A percentile compares a stretch with the other conserved stretches of the same genome.
Evolutionary conservation across 2,797 vertebrate species (phyloP).

Genomic region (Crocidura indochinensis): DNA sequence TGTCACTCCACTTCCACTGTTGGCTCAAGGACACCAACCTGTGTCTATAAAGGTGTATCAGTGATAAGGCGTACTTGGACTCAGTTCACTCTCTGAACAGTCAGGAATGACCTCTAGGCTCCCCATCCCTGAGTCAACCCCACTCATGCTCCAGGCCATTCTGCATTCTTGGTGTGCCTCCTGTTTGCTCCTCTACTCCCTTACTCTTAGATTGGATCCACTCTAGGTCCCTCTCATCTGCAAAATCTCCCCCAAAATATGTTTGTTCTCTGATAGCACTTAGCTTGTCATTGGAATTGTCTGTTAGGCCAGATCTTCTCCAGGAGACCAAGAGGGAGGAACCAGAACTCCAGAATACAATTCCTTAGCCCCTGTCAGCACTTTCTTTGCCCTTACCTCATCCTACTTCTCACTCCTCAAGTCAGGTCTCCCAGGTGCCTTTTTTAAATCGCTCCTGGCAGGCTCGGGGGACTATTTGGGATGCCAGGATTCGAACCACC

Average conservation of each 20-base stretch:
- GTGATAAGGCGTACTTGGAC: not conserved
- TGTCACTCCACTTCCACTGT: not conserved
- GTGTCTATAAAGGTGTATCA: not conserved
- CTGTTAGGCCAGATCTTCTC: not conserved
- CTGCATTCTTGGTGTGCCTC: not conserved
- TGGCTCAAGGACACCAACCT: not conserved
- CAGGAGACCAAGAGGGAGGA: not conserved
- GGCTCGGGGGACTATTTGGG: no score
- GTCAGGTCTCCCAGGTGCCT: not conserved
- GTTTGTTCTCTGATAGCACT: not conserved
- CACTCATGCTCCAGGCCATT: not conserved
- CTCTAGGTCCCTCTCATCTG: rapidly evolving
- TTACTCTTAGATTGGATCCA: not conserved
- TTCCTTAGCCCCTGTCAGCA: not conserved
- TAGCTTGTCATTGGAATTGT: not conserved
- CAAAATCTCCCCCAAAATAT: not conserved
- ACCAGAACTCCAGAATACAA: rapidly evolving
- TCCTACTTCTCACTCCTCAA: not conserved
- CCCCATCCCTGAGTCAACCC: not conserved
- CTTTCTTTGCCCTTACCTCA: not conserved
- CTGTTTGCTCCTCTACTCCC: not conserved
- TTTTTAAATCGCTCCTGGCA: no score
- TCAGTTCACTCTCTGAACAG: not conserved
- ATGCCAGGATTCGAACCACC: no score
- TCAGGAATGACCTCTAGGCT: not conserved